Evolutionary conservation across 2,113 vertebrate species (phyloP).

Genomic region (Protomyctophum bolini): DNA sequence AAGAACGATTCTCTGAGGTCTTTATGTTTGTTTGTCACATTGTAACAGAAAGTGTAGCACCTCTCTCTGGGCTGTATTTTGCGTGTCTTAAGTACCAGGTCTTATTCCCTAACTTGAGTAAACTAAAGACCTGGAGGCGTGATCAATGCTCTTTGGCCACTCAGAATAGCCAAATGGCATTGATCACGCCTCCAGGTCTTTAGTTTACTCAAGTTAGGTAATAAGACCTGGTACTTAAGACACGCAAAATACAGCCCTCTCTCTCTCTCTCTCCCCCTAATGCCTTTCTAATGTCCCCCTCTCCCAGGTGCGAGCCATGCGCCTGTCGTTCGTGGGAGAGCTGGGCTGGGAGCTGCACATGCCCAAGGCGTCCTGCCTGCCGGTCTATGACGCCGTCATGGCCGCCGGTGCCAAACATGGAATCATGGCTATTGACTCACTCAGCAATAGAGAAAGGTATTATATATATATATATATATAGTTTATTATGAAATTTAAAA

Average conservation of each 20-base stretch:
- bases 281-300: slow-evolving; percentile 3
- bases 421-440: slow-evolving; percentile 92
- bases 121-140: too few species aligned
- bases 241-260: too few species aligned
- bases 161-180: too few species aligned
- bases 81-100: too few species aligned
- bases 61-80: background rate
- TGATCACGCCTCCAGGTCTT: too few species aligned
- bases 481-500: background rate
- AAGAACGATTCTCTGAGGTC: too few species aligned
- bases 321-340: slow-evolving; percentile 93
- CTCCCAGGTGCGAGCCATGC: slow-evolving; percentile 85
- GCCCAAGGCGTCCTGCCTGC: slow-evolving; percentile 83
- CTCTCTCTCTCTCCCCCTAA: slow-evolving; percentile 19
- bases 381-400: slow-evolving; percentile 90
- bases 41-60: slow-evolving; percentile 2
- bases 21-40: too few species aligned
- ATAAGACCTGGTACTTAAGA: too few species aligned
- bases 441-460: slow-evolving; percentile 99
- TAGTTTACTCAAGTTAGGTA: too few species aligned
- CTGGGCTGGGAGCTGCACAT: slow-evolving; percentile 97
- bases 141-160: too few species aligned
- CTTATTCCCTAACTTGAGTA: too few species aligned
- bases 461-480: too few species aligned
- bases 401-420: slow-evolving; percentile 83